These are phyloP conservation scores for Macrostomum cliftonense DNA, from an alignment of 2,888 invertebrate species.

Conservation along the genomic window DNA sequence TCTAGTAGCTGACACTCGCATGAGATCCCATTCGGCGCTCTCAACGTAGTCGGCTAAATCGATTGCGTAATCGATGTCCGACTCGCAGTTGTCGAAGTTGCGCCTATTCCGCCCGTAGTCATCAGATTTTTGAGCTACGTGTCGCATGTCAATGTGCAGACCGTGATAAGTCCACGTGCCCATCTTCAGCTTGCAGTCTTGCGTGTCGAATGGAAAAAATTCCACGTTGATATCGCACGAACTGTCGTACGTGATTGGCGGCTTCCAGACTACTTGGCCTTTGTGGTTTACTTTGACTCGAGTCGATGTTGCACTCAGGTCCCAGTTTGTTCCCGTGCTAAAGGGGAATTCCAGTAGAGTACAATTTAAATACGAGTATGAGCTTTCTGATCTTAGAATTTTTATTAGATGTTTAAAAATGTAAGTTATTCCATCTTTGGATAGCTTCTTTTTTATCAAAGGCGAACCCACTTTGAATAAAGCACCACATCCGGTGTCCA, in stretches of 20 bases:
- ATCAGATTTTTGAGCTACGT: conserved; percentile 17
- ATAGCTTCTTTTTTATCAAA: too few relatives aligned
- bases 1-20: conserved; percentile 10
- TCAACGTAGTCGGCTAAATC: conserved; percentile 14
- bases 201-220: not conserved
- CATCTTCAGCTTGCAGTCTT: conserved; percentile 65
- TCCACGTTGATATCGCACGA: conserved; percentile 1
- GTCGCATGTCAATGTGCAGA: conserved; percentile 17
- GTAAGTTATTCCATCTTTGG: too few relatives aligned
- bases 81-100: conserved; percentile 7
- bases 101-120: conserved; percentile 11
- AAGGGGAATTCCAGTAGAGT: not conserved
- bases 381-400: not conserved
- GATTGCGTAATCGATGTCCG: conserved; percentile 6
- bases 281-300: not conserved
- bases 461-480: conserved; percentile 1
- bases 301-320: conserved; percentile 1
- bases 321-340: conserved; percentile 7
- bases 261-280: not conserved
- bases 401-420: not conserved
- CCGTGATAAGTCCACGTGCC: conserved; percentile 53
- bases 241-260: not conserved
- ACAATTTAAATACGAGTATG: not conserved
- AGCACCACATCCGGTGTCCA: conserved; percentile 7
- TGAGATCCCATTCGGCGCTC: conserved; percentile 19